Conservation (phyloP, 2,888 invertebrate genomes). For the Strigamia crassipes region DNA sequence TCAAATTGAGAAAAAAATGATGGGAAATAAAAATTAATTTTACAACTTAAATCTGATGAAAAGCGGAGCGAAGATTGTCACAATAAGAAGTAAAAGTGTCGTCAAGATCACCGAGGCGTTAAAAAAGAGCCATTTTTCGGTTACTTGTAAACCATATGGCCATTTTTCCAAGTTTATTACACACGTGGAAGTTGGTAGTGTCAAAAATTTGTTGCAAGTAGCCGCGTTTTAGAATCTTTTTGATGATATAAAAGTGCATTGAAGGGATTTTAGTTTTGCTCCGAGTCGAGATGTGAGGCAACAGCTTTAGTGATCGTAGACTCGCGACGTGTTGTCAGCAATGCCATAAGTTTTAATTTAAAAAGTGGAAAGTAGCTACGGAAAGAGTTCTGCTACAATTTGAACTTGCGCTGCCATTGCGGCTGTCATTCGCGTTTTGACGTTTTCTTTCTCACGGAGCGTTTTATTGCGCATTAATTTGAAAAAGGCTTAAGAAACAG, state of each 20-base stretch:
- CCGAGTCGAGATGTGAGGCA: neutral
- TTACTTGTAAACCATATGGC: constrained; percentile 4
- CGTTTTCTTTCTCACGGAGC: constrained; percentile 6
- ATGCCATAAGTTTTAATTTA: constrained; percentile 12
- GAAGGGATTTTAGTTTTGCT: constrained; percentile 18
- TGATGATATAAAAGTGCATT: neutral
- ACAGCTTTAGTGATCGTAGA: constrained; percentile 34
- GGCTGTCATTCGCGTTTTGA: neutral
- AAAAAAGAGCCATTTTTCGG: neutral
- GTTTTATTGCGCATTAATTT: constrained; percentile 25
- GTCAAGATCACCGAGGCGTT: neutral
- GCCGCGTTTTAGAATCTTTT: neutral
- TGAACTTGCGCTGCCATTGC: neutral
- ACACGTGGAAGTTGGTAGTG: neutral
- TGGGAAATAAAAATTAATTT: neutral
- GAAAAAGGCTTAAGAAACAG: neutral
- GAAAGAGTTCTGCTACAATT: neutral
- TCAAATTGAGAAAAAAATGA: neutral
- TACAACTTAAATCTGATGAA: neutral
- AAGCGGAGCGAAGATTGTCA: neutral
- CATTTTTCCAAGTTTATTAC: neutral
- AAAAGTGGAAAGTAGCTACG: neutral
- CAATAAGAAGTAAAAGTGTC: neutral
- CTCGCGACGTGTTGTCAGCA: constrained; percentile 12
- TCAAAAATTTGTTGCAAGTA: neutral